phyloP scores from a whole-genome alignment of 2,113 vertebrate genomes.

The Sorex fumeus region DNA sequence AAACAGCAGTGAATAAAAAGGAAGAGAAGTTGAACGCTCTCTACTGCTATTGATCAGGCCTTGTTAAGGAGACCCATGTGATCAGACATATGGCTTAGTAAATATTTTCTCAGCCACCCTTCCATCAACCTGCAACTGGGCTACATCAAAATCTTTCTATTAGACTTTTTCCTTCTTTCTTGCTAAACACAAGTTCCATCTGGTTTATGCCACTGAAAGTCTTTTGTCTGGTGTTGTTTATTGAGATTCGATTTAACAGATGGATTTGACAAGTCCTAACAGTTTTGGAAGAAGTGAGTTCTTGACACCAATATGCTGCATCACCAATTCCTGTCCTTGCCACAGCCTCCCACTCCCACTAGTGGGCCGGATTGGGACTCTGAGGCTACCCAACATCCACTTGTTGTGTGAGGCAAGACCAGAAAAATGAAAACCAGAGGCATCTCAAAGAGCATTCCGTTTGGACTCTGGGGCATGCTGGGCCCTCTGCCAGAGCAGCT shows the following conservation, averaged over 20 bases:
- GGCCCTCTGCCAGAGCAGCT: slow-evolving; percentile 76
- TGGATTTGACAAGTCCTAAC: slow-evolving; percentile 28
- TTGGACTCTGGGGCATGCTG: slow-evolving; percentile 60
- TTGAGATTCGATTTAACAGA: neutral
- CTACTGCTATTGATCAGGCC: neutral
- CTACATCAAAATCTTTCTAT: too few relatives aligned
- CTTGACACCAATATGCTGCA: neutral
- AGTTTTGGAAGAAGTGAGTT: slow-evolving; percentile 22
- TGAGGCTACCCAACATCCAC: slow-evolving; percentile 33
- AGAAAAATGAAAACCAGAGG: slow-evolving; percentile 78
- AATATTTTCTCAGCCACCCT: neutral
- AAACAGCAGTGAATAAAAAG: neutral
- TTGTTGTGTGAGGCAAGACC: slow-evolving; percentile 66
- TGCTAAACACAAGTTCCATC: slow-evolving; percentile 9
- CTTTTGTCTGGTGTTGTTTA: slow-evolving; percentile 24
- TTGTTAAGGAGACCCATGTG: neutral
- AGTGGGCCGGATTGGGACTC: neutral
- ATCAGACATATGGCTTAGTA: neutral
- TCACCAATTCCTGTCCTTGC: slow-evolving; percentile 20
- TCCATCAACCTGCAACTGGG: neutral
- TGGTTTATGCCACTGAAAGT: neutral
- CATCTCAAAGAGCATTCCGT: slow-evolving; percentile 68
- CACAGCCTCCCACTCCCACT: neutral
- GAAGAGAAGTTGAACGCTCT: neutral
- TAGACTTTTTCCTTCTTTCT: slow-evolving; percentile 20